These are phyloP conservation scores for Crossocerus cetratus DNA, from an alignment of 2,888 invertebrate species.

Conservation along the genomic window DNA sequence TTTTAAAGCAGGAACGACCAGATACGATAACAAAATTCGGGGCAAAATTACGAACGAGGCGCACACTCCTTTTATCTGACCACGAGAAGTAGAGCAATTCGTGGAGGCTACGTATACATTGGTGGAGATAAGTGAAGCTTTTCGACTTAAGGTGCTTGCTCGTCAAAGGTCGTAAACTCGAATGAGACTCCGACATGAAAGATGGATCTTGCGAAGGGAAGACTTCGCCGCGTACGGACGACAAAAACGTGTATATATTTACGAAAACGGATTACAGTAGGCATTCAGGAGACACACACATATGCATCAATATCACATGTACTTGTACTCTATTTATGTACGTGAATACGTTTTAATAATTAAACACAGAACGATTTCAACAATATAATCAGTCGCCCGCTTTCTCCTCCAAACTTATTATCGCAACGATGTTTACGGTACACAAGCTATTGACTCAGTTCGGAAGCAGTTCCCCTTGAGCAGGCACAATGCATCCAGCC, in stretches of 20 bases:
- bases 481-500: background rate
- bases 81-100: no score
- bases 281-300: constrained; percentile 49
- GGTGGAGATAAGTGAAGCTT: constrained; percentile 26
- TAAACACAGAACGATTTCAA: constrained; percentile 58
- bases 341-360: constrained; percentile 70
- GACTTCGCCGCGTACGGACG: constrained; percentile 39
- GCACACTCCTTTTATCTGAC: no score
- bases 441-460: background rate
- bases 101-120: constrained; percentile 6
- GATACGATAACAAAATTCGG: no score
- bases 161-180: constrained; percentile 27
- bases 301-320: constrained; percentile 68
- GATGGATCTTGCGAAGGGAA: constrained; percentile 21
- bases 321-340: constrained; percentile 75
- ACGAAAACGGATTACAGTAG: constrained; percentile 44
- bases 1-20: no score
- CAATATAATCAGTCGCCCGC: constrained; percentile 6
- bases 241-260: constrained; percentile 61
- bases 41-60: no score
- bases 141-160: constrained; percentile 44
- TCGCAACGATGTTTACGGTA: background rate
- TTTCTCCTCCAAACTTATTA: background rate
- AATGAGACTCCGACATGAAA: constrained; percentile 13
- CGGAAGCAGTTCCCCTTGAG: background rate